Conservation (phyloP, 2,113 vertebrate genomes). For the Oxygymnocypris stewartii region DNA sequence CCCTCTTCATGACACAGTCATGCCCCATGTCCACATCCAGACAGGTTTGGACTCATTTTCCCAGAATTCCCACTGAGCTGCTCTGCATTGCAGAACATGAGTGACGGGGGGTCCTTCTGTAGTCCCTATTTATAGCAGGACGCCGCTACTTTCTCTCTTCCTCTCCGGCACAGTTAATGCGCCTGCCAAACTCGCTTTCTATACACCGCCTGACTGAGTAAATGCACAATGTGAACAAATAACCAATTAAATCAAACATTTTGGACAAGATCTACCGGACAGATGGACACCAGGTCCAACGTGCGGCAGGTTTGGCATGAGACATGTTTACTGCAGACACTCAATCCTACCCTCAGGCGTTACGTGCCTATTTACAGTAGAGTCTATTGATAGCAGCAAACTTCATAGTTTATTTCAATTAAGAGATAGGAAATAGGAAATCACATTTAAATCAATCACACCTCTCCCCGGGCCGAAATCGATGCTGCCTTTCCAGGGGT, state of each 20-base stretch:
- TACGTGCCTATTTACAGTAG: conserved; percentile 59
- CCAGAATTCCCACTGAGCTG: conserved; percentile 61
- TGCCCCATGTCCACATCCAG: conserved; percentile 45
- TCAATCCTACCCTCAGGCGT: conserved; percentile 43
- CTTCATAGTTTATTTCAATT: conserved; percentile 63
- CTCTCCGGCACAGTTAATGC: conserved; percentile 30
- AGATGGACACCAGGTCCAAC: background rate
- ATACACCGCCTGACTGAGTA: background rate
- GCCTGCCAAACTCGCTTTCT: background rate
- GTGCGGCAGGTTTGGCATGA: background rate
- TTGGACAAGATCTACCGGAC: background rate
- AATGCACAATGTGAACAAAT: background rate
- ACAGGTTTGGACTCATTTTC: conserved; percentile 58
- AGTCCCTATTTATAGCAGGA: conserved; percentile 61
- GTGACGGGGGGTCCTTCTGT: conserved; percentile 58
- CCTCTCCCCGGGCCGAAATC: conserved; percentile 56
- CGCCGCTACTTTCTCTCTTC: conserved; percentile 44
- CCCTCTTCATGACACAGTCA: conserved; percentile 46
- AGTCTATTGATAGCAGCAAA: conserved; percentile 62
- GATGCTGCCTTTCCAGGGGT: conserved; percentile 55
- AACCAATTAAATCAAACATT: conserved; percentile 15
- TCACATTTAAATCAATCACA: conserved; percentile 62
- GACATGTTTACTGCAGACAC: conserved; percentile 46
- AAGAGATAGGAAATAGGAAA: conserved; percentile 63
- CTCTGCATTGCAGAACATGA: conserved; percentile 62